Conservation (phyloP, 2,113 vertebrate species). For the Myxocyprinus asiaticus region DNA sequence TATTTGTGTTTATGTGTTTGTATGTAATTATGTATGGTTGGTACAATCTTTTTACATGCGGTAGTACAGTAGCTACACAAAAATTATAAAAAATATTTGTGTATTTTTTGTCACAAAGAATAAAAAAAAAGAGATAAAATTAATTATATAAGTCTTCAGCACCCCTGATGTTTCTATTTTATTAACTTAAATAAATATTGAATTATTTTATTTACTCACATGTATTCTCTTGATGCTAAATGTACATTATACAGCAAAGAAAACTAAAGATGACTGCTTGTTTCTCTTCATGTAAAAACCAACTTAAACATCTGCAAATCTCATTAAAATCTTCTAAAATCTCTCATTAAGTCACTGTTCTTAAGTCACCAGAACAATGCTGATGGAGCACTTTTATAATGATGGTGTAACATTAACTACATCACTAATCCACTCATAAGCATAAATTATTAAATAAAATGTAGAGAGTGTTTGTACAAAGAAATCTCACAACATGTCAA, state of each 20-base stretch:
- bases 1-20: not conserved
- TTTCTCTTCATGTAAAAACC: not conserved
- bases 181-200: slow-evolving; percentile 16
- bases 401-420: not conserved
- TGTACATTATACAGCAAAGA: slow-evolving; percentile 41
- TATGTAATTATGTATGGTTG: slow-evolving; percentile 18
- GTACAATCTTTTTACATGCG: slow-evolving; percentile 36
- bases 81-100: slow-evolving; percentile 43
- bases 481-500: slow-evolving; percentile 20
- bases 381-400: not conserved
- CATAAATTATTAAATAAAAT: slow-evolving; percentile 29
- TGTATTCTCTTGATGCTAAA: slow-evolving; percentile 43
- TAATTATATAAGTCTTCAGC: slow-evolving; percentile 8
- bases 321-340: slow-evolving; percentile 24
- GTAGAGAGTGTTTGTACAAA: slow-evolving; percentile 13
- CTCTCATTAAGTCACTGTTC: not conserved
- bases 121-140: slow-evolving; percentile 43
- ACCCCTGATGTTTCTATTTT: slow-evolving; percentile 29
- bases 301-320: slow-evolving; percentile 21
- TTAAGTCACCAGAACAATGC: not conserved
- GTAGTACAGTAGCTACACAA: slow-evolving; percentile 17
- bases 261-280: slow-evolving; percentile 40
- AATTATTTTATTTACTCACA: slow-evolving; percentile 20
- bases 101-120: slow-evolving; percentile 47
- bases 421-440: slow-evolving; percentile 17